Base-by-base conservation (phyloP, 2,113 vertebrate genomes). In the Leptocoma aspasia region DNA sequence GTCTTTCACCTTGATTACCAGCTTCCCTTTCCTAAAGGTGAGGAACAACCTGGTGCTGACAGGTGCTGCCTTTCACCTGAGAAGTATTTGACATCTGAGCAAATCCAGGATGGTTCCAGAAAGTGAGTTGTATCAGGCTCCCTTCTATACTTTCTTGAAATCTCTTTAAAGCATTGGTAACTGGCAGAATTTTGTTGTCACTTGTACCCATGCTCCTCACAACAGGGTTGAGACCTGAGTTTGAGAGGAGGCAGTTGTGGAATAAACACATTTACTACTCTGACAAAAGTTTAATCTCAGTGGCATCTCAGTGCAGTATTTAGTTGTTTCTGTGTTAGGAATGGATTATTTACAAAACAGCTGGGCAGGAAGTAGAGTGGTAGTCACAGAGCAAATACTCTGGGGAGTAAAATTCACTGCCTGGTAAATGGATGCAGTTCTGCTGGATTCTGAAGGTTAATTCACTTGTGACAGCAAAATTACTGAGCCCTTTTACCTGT, bases 381-480 rank as follows among this genome's bases (percentile, higher is more conserved):
- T 70, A 81, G 76, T 70, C 35, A 31, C 66, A 83, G 7, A 41
- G 47, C 73, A 90, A 84, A 64, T 92, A 71, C 64, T 90, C 64
- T 23, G 20, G 49, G 69, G 85, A 93, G 71, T 44, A 10, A 93
- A 94, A 92, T 81, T 86, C 75, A 60, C 47, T 89, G 68, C 20
- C n/a, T 11, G 53, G 64, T 60, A 66, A 89, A 78, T 82, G 82
- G 42, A 85, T 93, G 71, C 12, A 28, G 15, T 77, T 89, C 47
- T 59, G 33, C 68, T 24, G 78, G 64, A 53, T 91, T 88, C 35
- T 80, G 82, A 64, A 87, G 71, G 61, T 95, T 92, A 89, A 94
- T 84, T 91, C 59, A 45, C 73, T 91, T 78, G 84, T 94, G 82
- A 59, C 47, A 60, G 72, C 33, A 86, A 90, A 94, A 93, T 56